Conservation (phyloP, 2,797 vertebrate species). For the Melanotaenia parkinsoni region DNA sequence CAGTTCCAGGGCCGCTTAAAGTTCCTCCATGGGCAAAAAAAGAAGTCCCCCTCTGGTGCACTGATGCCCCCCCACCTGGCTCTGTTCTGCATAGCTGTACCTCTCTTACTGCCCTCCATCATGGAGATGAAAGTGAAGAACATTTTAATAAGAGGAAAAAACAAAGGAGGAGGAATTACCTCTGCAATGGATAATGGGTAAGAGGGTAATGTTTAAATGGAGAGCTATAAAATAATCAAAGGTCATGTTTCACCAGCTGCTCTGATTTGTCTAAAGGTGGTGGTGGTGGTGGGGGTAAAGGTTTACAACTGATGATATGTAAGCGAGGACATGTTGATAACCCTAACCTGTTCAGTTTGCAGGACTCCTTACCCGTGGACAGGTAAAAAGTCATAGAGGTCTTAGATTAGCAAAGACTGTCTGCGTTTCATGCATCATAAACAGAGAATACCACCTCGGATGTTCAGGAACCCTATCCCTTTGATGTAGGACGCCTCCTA, state of each 20-base stretch:
- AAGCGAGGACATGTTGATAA: too few species aligned
- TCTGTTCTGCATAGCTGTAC: slow-evolving; percentile 92
- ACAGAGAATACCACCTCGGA: too few species aligned
- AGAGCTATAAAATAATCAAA: slow-evolving; percentile 44
- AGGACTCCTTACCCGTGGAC: too few species aligned
- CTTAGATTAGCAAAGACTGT: too few species aligned
- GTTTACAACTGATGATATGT: too few species aligned
- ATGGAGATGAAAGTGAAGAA: slow-evolving; percentile 91
- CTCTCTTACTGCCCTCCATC: slow-evolving; percentile 89
- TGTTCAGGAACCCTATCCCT: background rate
- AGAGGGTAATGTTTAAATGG: slow-evolving; percentile 23
- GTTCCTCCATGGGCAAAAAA: slow-evolving; percentile 94
- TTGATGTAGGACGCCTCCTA: too few species aligned
- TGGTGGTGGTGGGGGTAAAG: too few species aligned
- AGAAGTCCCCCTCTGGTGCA: slow-evolving; percentile 87
- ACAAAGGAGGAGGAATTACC: slow-evolving; percentile 76
- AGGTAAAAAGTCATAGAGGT: too few species aligned
- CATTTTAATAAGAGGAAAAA: slow-evolving; percentile 86
- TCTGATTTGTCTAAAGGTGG: too few species aligned
- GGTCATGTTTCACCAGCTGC: slow-evolving; percentile 27
- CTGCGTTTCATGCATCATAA: too few species aligned
- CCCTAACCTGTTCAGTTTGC: too few species aligned
- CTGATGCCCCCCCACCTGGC: slow-evolving; percentile 88
- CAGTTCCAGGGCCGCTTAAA: slow-evolving; percentile 96
- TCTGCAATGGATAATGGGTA: slow-evolving; percentile 82